These are phyloP conservation scores for Metaphire vulgaris DNA, from an alignment of 1,140 invertebrate species.

Conservation along the genomic window DNA sequence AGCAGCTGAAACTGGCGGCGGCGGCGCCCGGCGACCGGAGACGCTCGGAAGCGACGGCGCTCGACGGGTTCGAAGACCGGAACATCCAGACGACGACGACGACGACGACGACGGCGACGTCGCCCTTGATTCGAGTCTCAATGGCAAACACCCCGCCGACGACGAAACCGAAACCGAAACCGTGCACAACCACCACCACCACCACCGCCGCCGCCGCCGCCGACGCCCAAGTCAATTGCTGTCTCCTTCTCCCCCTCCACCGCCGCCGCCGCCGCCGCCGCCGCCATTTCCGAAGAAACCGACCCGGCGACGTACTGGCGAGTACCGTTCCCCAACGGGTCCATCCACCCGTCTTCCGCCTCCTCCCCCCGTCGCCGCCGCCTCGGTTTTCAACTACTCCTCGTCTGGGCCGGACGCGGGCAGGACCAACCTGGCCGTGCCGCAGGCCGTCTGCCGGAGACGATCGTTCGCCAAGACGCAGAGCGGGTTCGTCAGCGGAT, in stretches of 20 bases:
- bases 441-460: not conserved
- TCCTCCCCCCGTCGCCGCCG: not conserved
- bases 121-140: not conserved
- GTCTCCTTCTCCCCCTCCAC: not conserved
- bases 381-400: too few relatives aligned
- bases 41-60: constrained; percentile 10
- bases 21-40: not conserved
- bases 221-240: not conserved
- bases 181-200: not conserved
- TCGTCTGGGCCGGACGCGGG: too few relatives aligned
- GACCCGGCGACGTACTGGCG: too few relatives aligned
- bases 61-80: not conserved
- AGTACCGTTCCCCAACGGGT: too few relatives aligned
- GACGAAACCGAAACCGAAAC: not conserved
- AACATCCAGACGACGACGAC: not conserved
- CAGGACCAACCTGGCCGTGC: too few relatives aligned
- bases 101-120: too few relatives aligned
- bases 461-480: not conserved
- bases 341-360: not conserved
- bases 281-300: not conserved
- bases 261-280: too few relatives aligned
- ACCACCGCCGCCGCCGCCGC: not conserved
- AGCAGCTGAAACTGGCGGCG: not conserved
- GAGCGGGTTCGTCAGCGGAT: not conserved
- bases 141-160: not conserved